Base-by-base conservation (phyloP, 2,888 invertebrate genomes). In the Troilus luridus region DNA sequence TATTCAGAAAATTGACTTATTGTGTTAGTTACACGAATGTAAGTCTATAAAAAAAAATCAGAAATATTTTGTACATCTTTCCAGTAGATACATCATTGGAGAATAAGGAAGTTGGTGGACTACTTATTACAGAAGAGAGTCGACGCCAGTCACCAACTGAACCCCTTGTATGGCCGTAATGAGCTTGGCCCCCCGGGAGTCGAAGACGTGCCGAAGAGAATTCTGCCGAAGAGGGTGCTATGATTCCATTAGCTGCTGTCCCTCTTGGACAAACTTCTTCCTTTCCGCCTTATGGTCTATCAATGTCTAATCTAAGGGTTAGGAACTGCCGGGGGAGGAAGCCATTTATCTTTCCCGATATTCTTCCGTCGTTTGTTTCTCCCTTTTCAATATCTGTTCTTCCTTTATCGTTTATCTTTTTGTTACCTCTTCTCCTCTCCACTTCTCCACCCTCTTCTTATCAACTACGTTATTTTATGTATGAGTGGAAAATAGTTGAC, bases 161-260 rank as follows among this genome's bases (percentile, higher is more conserved):
- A 12, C 24, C 27, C 72, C 2, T 27, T 41, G 27, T 77, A 41
- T 77, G 19, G 41, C 19, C 17, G 8, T 77, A 77, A 77, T 77
- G 19, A 24, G 72, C 27, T 12, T 41, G 6, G 41, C 41, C 72
- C 19, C 72, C 0, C 1, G 41, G 41, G 72, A 19, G 72, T 2
- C 8, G 6, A 0, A 27, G 3, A 77, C 72, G 72, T 77, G 72
- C 27, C 72, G 27, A 27, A 21, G 14, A 64, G n/a, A 64, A 8
- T 67, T 11, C 24, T 67, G 67, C 9, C 8, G 72, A 41, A 19
- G 72, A 77, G 72, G 72, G 72, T 77, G 27, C 72, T 77, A 41
- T 77, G 72, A 77, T 77, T 77, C 72, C 24, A 77, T 77, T 77
- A 77, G 72, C 72, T 17, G 41, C 10, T 27, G 72, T 77, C 27